These are phyloP conservation scores for Neelides sp. DNA, from an alignment of 1,140 invertebrate genomes.

Conservation along the genomic window DNA sequence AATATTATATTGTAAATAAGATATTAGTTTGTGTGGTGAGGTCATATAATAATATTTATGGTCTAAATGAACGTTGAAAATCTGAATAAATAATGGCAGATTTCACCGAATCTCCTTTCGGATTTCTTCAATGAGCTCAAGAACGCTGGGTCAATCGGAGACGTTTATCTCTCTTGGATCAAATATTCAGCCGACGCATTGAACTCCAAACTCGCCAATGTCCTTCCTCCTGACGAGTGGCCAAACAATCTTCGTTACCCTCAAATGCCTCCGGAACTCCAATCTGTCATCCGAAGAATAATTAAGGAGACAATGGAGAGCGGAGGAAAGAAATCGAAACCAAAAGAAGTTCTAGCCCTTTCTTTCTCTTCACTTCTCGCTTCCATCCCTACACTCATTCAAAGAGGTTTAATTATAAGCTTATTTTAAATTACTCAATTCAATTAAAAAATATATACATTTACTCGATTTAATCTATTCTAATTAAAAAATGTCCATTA, in stretches of 20 bases:
- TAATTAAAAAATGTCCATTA: not conserved
- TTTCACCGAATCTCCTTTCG: not conserved
- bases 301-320: slow-evolving; percentile 16
- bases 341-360: slow-evolving; percentile 20
- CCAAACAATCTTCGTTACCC: slow-evolving; percentile 26
- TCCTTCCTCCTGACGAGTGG: slow-evolving; percentile 23
- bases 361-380: slow-evolving; percentile 22
- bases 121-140: slow-evolving; percentile 24
- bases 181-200: slow-evolving; percentile 28
- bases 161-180: slow-evolving; percentile 29
- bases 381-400: slow-evolving; percentile 21
- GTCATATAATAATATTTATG: not conserved
- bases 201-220: slow-evolving; percentile 19
- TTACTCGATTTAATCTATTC: not conserved
- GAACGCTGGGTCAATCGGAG: slow-evolving; percentile 16
- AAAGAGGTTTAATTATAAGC: slow-evolving; percentile 19
- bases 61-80: not conserved
- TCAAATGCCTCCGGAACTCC: slow-evolving; percentile 13
- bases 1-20: slow-evolving; percentile 1
- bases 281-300: slow-evolving; percentile 18
- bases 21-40: not conserved
- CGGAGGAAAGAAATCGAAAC: not conserved
- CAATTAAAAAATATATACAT: slow-evolving; percentile 2
- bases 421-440: not conserved
- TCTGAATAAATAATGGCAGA: not conserved